Evolutionary conservation across 2,113 vertebrate species (phyloP).

Genomic region (Gila orcuttii): DNA sequence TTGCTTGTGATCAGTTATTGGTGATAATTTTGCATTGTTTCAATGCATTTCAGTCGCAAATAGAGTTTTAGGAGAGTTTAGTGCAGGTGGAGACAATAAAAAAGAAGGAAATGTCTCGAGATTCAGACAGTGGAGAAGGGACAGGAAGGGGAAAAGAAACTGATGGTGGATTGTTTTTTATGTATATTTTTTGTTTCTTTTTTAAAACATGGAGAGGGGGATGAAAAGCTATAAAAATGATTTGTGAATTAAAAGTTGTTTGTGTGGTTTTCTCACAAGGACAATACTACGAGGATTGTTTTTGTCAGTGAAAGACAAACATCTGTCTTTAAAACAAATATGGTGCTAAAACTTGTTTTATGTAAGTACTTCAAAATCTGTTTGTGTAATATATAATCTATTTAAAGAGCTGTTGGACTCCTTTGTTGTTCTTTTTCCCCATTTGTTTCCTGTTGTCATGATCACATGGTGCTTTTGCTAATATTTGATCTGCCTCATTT

Average conservation of each 20-base stretch:
- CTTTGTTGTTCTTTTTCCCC: constrained; percentile 64
- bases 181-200: constrained; percentile 57
- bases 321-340: constrained; percentile 65
- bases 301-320: constrained; percentile 65
- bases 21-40: background rate
- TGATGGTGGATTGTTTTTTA: constrained; percentile 52
- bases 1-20: constrained; percentile 35
- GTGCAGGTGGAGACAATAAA: background rate
- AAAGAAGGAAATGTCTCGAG: background rate
- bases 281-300: constrained; percentile 62
- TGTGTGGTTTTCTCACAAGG: constrained; percentile 59
- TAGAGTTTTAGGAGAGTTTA: background rate
- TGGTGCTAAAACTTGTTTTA: constrained; percentile 80
- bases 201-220: constrained; percentile 55
- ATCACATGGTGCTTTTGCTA: constrained; percentile 10
- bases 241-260: constrained; percentile 58
- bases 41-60: background rate
- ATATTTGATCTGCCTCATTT: background rate
- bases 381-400: constrained; percentile 85
- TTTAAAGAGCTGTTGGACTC: constrained; percentile 76
- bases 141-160: constrained; percentile 53
- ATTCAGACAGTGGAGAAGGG: constrained; percentile 44
- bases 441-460: constrained; percentile 11
- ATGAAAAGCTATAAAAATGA: constrained; percentile 51
- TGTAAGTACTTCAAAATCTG: constrained; percentile 79